Base-by-base conservation (phyloP, 2,113 vertebrate genomes). In the Periophthalmodon schlosseri region DNA sequence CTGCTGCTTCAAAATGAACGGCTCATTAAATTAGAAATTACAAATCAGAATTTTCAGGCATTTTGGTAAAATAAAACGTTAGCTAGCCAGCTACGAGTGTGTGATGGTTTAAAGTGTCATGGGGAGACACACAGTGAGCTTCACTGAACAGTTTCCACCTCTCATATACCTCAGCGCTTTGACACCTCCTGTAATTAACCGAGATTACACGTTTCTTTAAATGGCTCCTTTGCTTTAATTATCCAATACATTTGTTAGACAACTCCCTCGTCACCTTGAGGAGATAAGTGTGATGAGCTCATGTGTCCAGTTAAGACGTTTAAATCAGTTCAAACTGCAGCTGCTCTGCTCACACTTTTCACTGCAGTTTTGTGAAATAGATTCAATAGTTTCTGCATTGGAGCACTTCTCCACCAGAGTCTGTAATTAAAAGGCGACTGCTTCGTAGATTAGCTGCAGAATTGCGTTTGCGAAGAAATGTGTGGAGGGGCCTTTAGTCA, bases 381-480 rank as follows among this genome's bases (percentile, higher is more conserved):
- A 89, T 84, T 77, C 69, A 84, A 87, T 72, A 49, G 72, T 84
- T 87, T 82, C 74, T 76, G 79, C 75, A 68, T 77, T 77, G 70
- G 80, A 74, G 77, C 76, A 71, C 75, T 87, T 80, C 77, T 61
- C 61, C 81, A 89, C 79, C 86, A 87, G 91, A 87, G 70, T 73
- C 87, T 81, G 91, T 91, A 91, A 94, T 94, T 95, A 94, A 93
- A 96, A 91, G 89, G 73, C 86, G 87, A 92, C 82, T 82, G 81
- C 82, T 90, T 89, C 89, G 73, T 75, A 78, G 75, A 86, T 84
- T 84, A 92, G 91, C 82, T 83, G 76, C 75, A 18, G 74, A 82
- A 91, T 87, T 82, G 82, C 86, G 85, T 91, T 92, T 89, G 83
- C 82, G 75, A 85, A 88, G 80, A 86, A 88, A 87, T 74, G 74